phyloP scores from a whole-genome alignment of 2,888 invertebrate genomes.

The Pachydiplax longipennis region DNA sequence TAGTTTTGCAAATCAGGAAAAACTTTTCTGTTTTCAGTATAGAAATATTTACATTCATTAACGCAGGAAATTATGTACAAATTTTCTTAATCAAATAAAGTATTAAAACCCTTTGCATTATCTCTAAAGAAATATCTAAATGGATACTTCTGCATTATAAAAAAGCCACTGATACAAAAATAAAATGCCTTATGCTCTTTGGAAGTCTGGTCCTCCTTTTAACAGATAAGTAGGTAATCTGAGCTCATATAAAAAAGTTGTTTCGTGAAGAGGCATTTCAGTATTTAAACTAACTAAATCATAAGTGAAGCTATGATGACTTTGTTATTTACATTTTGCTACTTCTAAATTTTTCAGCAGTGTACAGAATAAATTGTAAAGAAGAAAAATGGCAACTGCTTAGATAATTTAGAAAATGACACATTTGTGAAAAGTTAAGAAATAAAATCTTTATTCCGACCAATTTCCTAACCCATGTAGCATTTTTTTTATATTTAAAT shows the following conservation, averaged over 20 bases:
- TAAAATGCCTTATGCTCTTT: constrained; percentile 31
- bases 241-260: not conserved
- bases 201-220: constrained; percentile 14
- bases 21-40: not conserved
- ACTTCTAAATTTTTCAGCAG: too few species aligned
- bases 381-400: not conserved
- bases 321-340: too few species aligned
- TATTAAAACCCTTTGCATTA: not conserved
- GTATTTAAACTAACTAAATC: not conserved
- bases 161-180: not conserved
- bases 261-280: not conserved
- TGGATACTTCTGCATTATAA: not conserved
- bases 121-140: not conserved
- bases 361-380: too few species aligned
- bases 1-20: not conserved
- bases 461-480: not conserved
- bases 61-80: not conserved
- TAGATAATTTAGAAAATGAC: not conserved
- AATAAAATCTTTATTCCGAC: not conserved
- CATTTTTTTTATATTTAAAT: not conserved
- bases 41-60: not conserved
- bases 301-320: too few species aligned
- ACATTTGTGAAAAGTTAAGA: not conserved
- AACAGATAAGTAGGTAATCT: not conserved
- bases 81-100: not conserved